Evolutionary conservation across 1,140 invertebrate species (phyloP), one percentile per base, ranked within the genome.

Genomic region (Atta texana): DNA sequence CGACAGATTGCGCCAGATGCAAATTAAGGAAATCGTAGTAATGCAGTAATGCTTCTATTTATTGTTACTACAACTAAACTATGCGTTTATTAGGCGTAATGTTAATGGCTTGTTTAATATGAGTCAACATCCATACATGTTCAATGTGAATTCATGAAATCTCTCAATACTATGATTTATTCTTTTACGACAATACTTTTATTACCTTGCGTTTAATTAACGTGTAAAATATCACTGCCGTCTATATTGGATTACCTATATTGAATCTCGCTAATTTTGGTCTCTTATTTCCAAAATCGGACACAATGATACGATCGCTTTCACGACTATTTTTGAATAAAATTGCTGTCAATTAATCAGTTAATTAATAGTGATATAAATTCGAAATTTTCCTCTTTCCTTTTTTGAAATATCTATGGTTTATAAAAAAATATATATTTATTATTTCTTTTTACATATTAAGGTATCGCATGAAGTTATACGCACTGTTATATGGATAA

Each of bases 51-150:
- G 21, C n/a, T 80, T 21, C 14, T 51, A 51, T 64, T 78, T 53
- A n/a, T 21, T 53, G 24, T 34, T 44, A 66, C 16, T 2, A 14
- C 34, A 44, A 18, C 18, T 44, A n/a, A n/a, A n/a, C 16, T 44
- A 18, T 49, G 5, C 44, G 39, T 53, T 66, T 66, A 49, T 34
- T 39, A 16, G 4, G 34, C 31, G 4, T 66, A 51, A 34, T 49
- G 7, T 55, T 78, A 34, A 34, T 21, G 21, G 63, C 61, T 80
- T 53, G 28, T 68, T 80, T 68, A 80, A 80, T n/a, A 55, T 14
- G 34, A 49, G 10, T 63, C 24, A 39, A 44, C 28, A 14, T 24
- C 5, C n/a, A 16, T 39, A 34, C 18, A 39, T 39, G 31, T 76
- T 21, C 3, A 12, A 51, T 39, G 10, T 31, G 24, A 24, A 24